Evolutionary conservation across 2,113 vertebrate species (phyloP).

Genomic region (Thermophis baileyi): DNA sequence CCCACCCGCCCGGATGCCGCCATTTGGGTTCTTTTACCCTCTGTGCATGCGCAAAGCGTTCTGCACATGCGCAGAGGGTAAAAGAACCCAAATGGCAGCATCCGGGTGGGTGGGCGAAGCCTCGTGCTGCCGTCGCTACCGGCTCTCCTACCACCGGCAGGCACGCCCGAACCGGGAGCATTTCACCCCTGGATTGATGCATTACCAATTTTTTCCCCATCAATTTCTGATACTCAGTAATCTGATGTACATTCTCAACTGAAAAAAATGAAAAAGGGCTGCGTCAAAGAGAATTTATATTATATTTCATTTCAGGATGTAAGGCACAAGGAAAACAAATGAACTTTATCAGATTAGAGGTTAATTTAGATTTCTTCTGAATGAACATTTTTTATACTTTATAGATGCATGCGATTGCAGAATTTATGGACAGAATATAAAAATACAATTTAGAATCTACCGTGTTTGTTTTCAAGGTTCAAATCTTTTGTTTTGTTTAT

Average conservation of each 20-base stretch:
- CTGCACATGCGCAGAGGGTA: no score
- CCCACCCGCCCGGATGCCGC: no score
- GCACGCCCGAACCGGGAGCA: no score
- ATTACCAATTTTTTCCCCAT: slow-evolving; percentile 31
- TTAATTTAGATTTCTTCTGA: slow-evolving; percentile 48
- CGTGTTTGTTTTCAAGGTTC: slow-evolving; percentile 28
- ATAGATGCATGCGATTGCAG: slow-evolving; percentile 30
- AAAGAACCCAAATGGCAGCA: no score
- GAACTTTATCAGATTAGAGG: slow-evolving; percentile 48
- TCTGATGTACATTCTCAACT: slow-evolving; percentile 59
- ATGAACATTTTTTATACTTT: slow-evolving; percentile 46
- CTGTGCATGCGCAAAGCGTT: no score
- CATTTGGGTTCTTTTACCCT: no score
- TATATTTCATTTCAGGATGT: slow-evolving; percentile 49
- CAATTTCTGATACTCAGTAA: slow-evolving; percentile 58
- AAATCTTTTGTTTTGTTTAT: neutral
- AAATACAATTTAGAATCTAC: slow-evolving; percentile 40
- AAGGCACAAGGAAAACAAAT: slow-evolving; percentile 54
- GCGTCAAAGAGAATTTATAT: slow-evolving; percentile 46
- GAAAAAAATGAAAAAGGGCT: slow-evolving; percentile 58
- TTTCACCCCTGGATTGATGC: slow-evolving; percentile 39
- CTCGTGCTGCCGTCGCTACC: no score
- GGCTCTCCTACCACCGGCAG: no score
- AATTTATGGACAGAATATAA: slow-evolving; percentile 32
- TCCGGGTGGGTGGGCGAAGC: no score